Conservation (phyloP, 2,888 invertebrate genomes). For the Leucophenga maculata region DNA sequence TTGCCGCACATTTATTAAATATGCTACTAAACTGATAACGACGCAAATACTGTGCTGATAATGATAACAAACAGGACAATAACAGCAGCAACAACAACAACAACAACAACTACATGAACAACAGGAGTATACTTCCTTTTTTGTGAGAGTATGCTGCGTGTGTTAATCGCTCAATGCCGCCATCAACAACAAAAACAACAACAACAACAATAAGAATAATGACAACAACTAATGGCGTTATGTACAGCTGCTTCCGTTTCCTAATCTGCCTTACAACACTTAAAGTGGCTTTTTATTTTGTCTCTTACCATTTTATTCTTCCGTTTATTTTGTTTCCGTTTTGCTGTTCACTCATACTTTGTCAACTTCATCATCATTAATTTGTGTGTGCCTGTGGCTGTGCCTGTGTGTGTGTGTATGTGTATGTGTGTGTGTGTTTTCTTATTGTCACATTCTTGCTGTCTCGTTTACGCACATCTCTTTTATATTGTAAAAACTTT, state of each 20-base stretch:
- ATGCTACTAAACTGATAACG: too few relatives aligned
- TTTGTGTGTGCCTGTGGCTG: not conserved
- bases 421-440: slow-evolving; percentile 8
- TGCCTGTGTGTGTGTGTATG: slow-evolving; percentile 10
- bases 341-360: not conserved
- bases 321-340: not conserved
- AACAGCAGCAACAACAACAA: too few relatives aligned
- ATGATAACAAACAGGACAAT: too few relatives aligned
- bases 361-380: slow-evolving; percentile 26
- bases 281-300: slow-evolving; percentile 1
- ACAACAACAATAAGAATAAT: not conserved
- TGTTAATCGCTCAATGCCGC: not conserved
- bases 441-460: not conserved
- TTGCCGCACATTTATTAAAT: too few relatives aligned
- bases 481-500: not conserved
- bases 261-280: not conserved
- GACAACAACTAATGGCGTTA: slow-evolving; percentile 4
- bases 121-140: not conserved
- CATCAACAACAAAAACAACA: not conserved
- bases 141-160: not conserved
- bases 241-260: not conserved
- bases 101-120: too few relatives aligned
- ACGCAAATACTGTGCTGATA: too few relatives aligned
- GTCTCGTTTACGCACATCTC: not conserved
- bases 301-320: not conserved